phyloP scores from a whole-genome alignment of 2,888 invertebrate genomes.

The Quadroppia sp. region DNA sequence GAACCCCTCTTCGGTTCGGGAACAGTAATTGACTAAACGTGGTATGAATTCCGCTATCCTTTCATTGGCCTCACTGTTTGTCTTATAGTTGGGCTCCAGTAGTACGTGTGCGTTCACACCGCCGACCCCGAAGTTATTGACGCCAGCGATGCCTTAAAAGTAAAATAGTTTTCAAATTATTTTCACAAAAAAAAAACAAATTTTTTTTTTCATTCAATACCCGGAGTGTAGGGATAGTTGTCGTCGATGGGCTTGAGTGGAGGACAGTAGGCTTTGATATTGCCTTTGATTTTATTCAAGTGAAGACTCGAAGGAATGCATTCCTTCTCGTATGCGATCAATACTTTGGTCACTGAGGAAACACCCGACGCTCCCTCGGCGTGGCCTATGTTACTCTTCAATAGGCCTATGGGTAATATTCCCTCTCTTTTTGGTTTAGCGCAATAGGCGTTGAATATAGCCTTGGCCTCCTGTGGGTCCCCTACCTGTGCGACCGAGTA shows the following conservation, averaged over 20 bases:
- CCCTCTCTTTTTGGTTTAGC: slow-evolving; percentile 63
- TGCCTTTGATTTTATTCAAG: slow-evolving; percentile 56
- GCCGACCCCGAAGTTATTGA: slow-evolving; percentile 60
- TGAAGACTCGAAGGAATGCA: slow-evolving; percentile 57
- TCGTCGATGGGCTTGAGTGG: slow-evolving; percentile 5
- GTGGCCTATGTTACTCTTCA: slow-evolving; percentile 99
- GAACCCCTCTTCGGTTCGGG: slow-evolving; percentile 76
- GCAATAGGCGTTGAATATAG: slow-evolving; percentile 50
- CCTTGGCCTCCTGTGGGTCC: slow-evolving; percentile 58
- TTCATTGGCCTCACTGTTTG: slow-evolving; percentile 43
- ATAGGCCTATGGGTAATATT: slow-evolving; percentile 89
- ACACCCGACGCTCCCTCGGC: slow-evolving; percentile 63
- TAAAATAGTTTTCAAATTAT: neutral
- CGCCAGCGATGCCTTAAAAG: slow-evolving; percentile 52
- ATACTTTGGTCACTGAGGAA: slow-evolving; percentile 50
- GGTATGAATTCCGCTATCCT: slow-evolving; percentile 56
- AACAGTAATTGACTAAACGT: slow-evolving; percentile 71
- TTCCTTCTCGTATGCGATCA: slow-evolving; percentile 56
- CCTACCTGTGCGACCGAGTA: slow-evolving; percentile 49
- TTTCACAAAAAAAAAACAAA: neutral
- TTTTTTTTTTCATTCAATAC: neutral
- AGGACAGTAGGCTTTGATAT: slow-evolving; percentile 51
- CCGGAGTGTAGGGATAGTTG: slow-evolving; percentile 21
- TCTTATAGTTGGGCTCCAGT: slow-evolving; percentile 48
- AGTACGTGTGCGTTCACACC: slow-evolving; percentile 54